These are phyloP conservation scores for Sinocyclocheilus rhinocerous DNA, from an alignment of 2,113 vertebrate species.

Conservation along the genomic window DNA sequence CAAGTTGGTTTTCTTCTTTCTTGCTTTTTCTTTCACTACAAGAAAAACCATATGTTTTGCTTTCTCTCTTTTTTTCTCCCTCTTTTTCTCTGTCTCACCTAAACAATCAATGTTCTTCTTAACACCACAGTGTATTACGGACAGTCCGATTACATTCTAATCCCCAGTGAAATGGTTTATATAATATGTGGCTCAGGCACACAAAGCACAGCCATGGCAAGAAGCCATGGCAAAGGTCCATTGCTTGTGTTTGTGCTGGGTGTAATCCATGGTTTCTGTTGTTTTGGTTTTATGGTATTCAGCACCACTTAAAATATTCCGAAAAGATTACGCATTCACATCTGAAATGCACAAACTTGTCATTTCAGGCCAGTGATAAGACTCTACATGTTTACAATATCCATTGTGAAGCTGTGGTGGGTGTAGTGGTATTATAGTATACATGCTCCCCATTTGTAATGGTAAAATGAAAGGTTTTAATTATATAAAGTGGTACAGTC, in stretches of 20 bases:
- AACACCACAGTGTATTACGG: slow-evolving; percentile 1
- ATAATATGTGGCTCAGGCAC: slow-evolving; percentile 9
- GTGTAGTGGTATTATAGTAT: neutral
- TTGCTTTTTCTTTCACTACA: neutral
- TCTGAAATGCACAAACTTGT: neutral
- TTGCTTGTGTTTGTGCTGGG: slow-evolving; percentile 8
- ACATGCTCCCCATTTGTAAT: slow-evolving; percentile 10
- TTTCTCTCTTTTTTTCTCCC: neutral
- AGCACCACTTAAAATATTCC: neutral
- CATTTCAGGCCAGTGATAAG: slow-evolving; percentile 4
- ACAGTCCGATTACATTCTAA: slow-evolving; percentile 28
- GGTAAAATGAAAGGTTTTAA: neutral
- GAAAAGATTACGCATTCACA: slow-evolving; percentile 4
- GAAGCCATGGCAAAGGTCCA: slow-evolving; percentile 10
- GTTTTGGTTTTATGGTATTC: slow-evolving; percentile 4
- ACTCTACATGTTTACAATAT: neutral
- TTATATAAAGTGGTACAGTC: neutral
- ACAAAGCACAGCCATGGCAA: neutral
- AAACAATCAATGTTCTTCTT: slow-evolving; percentile 13
- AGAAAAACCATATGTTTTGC: neutral
- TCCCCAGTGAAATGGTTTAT: slow-evolving; percentile 27
- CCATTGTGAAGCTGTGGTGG: neutral
- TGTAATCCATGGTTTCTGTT: slow-evolving; percentile 20
- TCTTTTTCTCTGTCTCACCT: neutral
- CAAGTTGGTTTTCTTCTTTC: neutral